These are phyloP conservation scores for Leptogaster cylindrica DNA, from an alignment of 2,888 invertebrate genomes.

Conservation along the genomic window DNA sequence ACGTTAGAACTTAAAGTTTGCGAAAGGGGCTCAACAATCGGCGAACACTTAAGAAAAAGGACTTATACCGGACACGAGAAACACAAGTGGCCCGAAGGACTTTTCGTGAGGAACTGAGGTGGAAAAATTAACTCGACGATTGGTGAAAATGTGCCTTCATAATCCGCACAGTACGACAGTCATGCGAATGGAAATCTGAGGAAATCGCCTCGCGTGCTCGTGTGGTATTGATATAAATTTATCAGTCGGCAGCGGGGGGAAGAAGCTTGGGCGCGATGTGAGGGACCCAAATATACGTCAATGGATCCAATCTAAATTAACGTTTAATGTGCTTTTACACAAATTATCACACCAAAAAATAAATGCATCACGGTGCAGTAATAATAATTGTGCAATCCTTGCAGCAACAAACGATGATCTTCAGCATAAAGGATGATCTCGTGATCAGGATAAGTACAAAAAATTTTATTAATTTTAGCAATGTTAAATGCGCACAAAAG, in stretches of 20 bases:
- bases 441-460: too few relatives aligned
- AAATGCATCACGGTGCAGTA: too few relatives aligned
- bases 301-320: too few relatives aligned
- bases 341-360: too few relatives aligned
- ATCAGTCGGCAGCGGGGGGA: slow-evolving; percentile 1
- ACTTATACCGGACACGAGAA: not conserved
- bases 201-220: slow-evolving; percentile 22
- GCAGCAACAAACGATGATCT: too few relatives aligned
- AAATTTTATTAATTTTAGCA: too few relatives aligned
- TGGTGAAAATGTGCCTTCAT: slow-evolving; percentile 36
- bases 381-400: too few relatives aligned
- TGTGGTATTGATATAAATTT: slow-evolving; percentile 29
- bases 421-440: too few relatives aligned
- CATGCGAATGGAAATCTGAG: slow-evolving; percentile 36
- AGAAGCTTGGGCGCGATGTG: not conserved
- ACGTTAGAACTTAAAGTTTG: too few relatives aligned
- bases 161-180: slow-evolving; percentile 24
- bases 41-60: not conserved
- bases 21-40: too few relatives aligned
- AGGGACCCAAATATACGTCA: slow-evolving; percentile 17
- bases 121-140: slow-evolving; percentile 21
- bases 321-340: too few relatives aligned
- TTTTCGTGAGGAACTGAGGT: slow-evolving; percentile 41
- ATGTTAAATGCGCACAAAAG: too few relatives aligned
- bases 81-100: slow-evolving; percentile 37